Evolutionary conservation across 2,888 invertebrate genomes (phyloP).

Genomic region (Diploptera punctata): DNA sequence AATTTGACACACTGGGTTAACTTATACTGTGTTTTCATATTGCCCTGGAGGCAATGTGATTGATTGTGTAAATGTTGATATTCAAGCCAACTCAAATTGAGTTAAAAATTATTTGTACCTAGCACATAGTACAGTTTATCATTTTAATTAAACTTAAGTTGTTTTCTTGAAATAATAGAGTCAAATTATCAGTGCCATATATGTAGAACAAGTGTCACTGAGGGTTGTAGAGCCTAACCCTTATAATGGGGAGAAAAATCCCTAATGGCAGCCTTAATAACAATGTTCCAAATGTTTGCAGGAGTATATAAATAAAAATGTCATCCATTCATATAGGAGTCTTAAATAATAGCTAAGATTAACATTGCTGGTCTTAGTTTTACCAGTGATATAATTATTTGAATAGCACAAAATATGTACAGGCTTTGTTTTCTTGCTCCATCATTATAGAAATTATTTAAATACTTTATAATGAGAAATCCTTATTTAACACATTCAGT

Average conservation of each 20-base stretch:
- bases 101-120: slow-evolving; percentile 6
- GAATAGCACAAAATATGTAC: neutral
- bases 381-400: neutral
- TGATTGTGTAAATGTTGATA: slow-evolving; percentile 31
- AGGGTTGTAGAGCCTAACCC: slow-evolving; percentile 11
- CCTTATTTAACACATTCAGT: too few species aligned
- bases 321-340: neutral
- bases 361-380: neutral
- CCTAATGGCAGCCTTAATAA: slow-evolving; percentile 35
- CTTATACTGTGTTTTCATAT: slow-evolving; percentile 17
- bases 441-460: neutral
- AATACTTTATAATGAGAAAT: too few species aligned
- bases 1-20: slow-evolving; percentile 11
- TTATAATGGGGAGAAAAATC: slow-evolving; percentile 18
- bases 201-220: slow-evolving; percentile 19
- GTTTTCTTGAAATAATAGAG: slow-evolving; percentile 6
- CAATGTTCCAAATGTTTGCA: slow-evolving; percentile 33
- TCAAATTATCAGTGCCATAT: slow-evolving; percentile 27
- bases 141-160: slow-evolving; percentile 12
- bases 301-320: neutral
- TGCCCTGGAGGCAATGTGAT: neutral
- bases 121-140: neutral
- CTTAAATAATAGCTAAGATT: neutral
- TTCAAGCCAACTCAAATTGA: slow-evolving; percentile 28
- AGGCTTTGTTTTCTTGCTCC: neutral